Percentiles rank a stretch among this genome's conserved stretches.
These are phyloP conservation scores for Australoheros facetus DNA, from an alignment of 2,797 vertebrate genomes.

Conservation along the genomic window DNA sequence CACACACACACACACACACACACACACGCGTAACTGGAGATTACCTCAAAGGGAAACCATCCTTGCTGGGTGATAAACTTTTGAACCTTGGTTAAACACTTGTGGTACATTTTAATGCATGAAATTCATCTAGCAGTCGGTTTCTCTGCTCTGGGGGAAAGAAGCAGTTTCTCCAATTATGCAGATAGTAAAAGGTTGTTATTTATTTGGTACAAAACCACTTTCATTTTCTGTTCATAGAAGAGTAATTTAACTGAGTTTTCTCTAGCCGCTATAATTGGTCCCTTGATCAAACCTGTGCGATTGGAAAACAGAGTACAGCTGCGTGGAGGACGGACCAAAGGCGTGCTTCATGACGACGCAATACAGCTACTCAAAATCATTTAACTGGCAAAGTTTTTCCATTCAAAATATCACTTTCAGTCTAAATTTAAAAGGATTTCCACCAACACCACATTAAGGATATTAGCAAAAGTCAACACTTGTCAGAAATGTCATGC, in stretches of 20 bases:
- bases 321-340: slow-evolving; percentile 12
- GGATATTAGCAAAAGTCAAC: slow-evolving; percentile 26
- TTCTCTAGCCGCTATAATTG: slow-evolving; percentile 58
- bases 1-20: not conserved
- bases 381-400: slow-evolving; percentile 23
- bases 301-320: slow-evolving; percentile 35
- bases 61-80: slow-evolving; percentile 17
- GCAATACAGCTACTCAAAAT: slow-evolving; percentile 17
- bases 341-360: slow-evolving; percentile 33
- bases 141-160: not conserved
- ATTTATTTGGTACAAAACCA: slow-evolving; percentile 28
- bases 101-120: slow-evolving; percentile 22
- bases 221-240: slow-evolving; percentile 34
- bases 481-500: slow-evolving; percentile 55
- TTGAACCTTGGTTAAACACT: slow-evolving; percentile 36
- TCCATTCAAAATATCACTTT: slow-evolving; percentile 20
- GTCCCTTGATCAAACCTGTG: slow-evolving; percentile 56
- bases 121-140: slow-evolving; percentile 8
- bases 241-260: slow-evolving; percentile 27
- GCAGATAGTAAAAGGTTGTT: slow-evolving; percentile 39
- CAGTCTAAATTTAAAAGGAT: not conserved
- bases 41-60: slow-evolving; percentile 3
- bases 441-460: slow-evolving; percentile 2
- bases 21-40: not conserved
- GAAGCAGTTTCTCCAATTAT: slow-evolving; percentile 15